Evolutionary conservation across 2,797 vertebrate genomes (phyloP).

Genomic region (Bovichtus variegatus): DNA sequence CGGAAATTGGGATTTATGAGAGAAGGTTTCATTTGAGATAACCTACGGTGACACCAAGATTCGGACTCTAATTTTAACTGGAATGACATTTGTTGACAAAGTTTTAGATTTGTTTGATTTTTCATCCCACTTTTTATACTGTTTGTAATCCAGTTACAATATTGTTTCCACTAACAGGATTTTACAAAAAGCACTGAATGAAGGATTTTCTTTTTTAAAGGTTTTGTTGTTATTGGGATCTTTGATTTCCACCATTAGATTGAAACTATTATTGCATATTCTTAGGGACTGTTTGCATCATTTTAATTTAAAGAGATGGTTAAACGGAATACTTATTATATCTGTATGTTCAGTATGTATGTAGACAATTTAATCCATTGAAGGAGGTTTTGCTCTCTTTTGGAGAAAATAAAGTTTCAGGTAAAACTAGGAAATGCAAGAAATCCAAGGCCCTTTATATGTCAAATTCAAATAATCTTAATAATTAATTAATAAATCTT

Average conservation of each 20-base stretch:
- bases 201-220: too few species aligned
- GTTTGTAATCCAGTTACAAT: not conserved
- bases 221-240: too few species aligned
- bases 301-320: too few species aligned
- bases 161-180: not conserved
- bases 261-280: not conserved
- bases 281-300: not conserved
- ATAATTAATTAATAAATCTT: too few species aligned
- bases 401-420: not conserved
- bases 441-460: not conserved
- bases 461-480: not conserved
- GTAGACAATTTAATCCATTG: not conserved
- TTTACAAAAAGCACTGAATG: too few species aligned
- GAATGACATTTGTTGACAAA: slow-evolving; percentile 46
- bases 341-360: not conserved
- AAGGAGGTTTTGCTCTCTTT: not conserved
- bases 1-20: slow-evolving; percentile 74
- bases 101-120: not conserved
- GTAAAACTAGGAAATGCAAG: not conserved
- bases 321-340: too few species aligned
- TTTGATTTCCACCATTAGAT: too few species aligned
- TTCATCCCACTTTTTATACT: not conserved
- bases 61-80: slow-evolving; percentile 64
- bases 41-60: slow-evolving; percentile 55
- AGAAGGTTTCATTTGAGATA: slow-evolving; percentile 65